phyloP scores from a whole-genome alignment of 92 coral and sea anemone genomes.

The Muricea muricata region DNA sequence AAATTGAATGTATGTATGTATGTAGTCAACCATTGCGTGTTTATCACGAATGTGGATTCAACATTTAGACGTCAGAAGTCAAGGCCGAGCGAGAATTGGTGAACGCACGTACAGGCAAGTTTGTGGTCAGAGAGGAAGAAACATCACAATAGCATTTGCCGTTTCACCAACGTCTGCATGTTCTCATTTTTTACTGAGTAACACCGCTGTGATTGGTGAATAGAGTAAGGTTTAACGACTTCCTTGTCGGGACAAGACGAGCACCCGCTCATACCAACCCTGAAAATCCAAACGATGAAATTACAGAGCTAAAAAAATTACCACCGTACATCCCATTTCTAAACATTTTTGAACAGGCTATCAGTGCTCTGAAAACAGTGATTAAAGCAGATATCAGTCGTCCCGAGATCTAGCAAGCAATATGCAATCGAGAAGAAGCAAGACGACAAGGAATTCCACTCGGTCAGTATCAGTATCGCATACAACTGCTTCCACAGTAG shows the following conservation, averaged over 20 bases:
- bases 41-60: too few relatives aligned
- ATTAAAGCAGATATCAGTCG: constrained; percentile 20
- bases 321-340: constrained; percentile 31
- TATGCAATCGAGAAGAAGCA: constrained; percentile 71
- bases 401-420: constrained; percentile 35
- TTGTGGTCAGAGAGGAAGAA: neutral
- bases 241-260: neutral
- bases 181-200: neutral
- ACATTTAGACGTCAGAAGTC: too few relatives aligned
- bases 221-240: too few relatives aligned
- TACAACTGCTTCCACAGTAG: neutral
- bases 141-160: neutral
- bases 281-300: neutral
- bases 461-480: constrained; percentile 36
- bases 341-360: constrained; percentile 43
- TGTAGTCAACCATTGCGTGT: too few relatives aligned
- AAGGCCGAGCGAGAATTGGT: too few relatives aligned
- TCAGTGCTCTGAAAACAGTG: constrained; percentile 25
- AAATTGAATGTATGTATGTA: too few relatives aligned
- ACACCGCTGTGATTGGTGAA: neutral
- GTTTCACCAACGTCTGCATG: neutral
- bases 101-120: neutral
- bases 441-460: constrained; percentile 55
- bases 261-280: neutral
- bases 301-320: neutral